Conservation (phyloP, 2,888 invertebrate species). For the Fragum fragum region DNA sequence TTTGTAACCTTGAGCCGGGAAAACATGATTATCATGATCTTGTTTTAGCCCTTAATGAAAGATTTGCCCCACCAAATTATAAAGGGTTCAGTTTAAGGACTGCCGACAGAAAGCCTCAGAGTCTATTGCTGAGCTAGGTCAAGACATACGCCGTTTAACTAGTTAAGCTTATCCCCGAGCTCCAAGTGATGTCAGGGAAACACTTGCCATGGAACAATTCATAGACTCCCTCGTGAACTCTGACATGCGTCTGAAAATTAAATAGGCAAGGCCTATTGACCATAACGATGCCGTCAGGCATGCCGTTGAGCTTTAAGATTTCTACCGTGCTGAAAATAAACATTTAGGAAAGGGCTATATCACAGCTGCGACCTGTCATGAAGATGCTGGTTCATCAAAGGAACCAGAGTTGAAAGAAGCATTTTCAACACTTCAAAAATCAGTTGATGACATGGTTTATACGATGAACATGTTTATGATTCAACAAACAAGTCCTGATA, state of each 20-base stretch:
- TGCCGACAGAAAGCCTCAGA: conserved; percentile 21
- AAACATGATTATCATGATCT: conserved; percentile 8
- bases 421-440: conserved; percentile 5
- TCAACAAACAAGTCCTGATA: neutral
- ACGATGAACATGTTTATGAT: too few relatives aligned
- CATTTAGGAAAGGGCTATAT: conserved; percentile 4
- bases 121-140: conserved; percentile 19
- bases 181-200: conserved; percentile 24
- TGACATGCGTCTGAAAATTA: conserved; percentile 17
- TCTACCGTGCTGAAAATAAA: conserved; percentile 20
- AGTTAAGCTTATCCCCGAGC: conserved; percentile 28
- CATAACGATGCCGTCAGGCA: conserved; percentile 30
- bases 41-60: neutral
- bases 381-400: neutral
- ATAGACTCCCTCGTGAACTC: conserved; percentile 23
- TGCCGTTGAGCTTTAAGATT: conserved; percentile 28
- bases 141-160: conserved; percentile 24
- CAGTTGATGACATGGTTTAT: too few relatives aligned
- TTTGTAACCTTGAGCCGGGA: neutral
- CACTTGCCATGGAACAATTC: conserved; percentile 31
- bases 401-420: neutral
- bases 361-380: neutral
- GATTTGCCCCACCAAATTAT: conserved; percentile 27
- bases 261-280: conserved; percentile 22
- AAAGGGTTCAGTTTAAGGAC: conserved; percentile 13